Evolutionary conservation across 2,888 invertebrate species (phyloP).

Genomic region (Sesia bembeciformis): DNA sequence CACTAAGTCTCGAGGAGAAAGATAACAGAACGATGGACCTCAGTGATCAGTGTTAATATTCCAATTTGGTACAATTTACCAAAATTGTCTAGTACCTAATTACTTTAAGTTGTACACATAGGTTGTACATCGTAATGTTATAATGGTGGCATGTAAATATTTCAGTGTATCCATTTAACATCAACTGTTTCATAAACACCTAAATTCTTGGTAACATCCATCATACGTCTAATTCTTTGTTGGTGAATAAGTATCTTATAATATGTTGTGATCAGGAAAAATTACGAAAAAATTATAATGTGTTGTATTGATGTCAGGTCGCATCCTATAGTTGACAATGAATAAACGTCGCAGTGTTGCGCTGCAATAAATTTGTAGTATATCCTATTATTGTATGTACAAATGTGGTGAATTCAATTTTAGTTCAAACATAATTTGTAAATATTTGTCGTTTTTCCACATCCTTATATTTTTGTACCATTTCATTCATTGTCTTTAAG

Average conservation of each 20-base stretch:
- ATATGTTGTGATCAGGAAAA: no score
- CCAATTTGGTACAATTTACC: slow-evolving; percentile 59
- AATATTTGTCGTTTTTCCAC: no score
- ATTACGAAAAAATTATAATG: no score
- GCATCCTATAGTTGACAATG: no score
- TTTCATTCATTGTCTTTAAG: no score
- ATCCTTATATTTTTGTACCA: no score
- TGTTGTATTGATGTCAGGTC: no score
- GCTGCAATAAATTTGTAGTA: no score
- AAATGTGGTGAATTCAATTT: no score
- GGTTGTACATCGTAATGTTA: slow-evolving; percentile 7
- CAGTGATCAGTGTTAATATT: slow-evolving; percentile 51
- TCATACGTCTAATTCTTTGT: slow-evolving; percentile 19
- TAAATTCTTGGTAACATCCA: slow-evolving; percentile 15
- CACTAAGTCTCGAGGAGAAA: slow-evolving; percentile 30
- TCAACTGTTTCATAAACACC: neutral
- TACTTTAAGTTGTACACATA: slow-evolving; percentile 43
- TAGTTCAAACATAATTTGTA: no score
- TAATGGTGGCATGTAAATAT: slow-evolving; percentile 32
- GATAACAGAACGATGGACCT: slow-evolving; percentile 28
- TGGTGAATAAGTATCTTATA: slow-evolving; percentile 1
- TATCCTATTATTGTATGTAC: no score
- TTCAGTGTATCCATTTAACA: neutral
- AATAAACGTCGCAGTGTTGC: no score
- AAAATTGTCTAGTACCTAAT: slow-evolving; percentile 62